Percentiles rank a stretch among this genome's conserved stretches.
These are phyloP conservation scores for Takifugu flavidus DNA, from an alignment of 2,113 vertebrate genomes.

Conservation along the genomic window DNA sequence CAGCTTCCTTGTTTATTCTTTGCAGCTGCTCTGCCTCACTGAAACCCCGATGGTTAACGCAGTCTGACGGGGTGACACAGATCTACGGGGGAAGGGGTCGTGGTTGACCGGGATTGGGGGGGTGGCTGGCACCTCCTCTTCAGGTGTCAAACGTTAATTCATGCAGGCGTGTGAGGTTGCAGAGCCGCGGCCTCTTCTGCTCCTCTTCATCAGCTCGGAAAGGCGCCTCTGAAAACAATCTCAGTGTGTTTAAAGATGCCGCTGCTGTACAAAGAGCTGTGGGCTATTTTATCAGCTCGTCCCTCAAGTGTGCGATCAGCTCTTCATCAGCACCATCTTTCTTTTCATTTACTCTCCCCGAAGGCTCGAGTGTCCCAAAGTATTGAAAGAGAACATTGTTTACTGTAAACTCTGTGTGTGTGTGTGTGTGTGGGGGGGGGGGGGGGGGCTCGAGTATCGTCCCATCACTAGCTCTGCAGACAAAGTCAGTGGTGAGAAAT, in stretches of 20 bases:
- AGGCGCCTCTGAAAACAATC: not conserved
- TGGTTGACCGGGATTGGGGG: conserved; percentile 1
- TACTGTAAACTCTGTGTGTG: not conserved
- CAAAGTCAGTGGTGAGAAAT: conserved; percentile 28
- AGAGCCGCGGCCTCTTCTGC: not conserved
- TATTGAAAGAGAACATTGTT: not conserved
- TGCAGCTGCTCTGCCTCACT: conserved; percentile 1
- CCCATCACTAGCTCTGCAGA: no score
- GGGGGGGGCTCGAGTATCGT: no score
- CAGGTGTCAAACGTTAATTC: conserved; percentile 15
- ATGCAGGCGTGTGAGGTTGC: conserved; percentile 11
- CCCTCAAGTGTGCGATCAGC: not conserved
- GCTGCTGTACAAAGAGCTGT: not conserved
- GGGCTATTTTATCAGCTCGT: not conserved
- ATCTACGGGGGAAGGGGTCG: conserved; percentile 18
- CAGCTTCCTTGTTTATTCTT: conserved; percentile 48
- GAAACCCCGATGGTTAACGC: conserved; percentile 8
- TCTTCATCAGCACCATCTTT: not conserved
- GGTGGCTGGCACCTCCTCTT: conserved; percentile 18
- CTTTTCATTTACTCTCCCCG: not conserved
- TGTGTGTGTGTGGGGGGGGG: no score
- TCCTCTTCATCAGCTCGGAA: conserved; percentile 3
- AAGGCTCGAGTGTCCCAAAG: not conserved
- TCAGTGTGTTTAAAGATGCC: not conserved
- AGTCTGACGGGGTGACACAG: conserved; percentile 17